Evolutionary conservation across 2,888 invertebrate genomes (phyloP), one percentile per base, ranked within the genome.

Genomic region (Danaus chrysippus): DNA sequence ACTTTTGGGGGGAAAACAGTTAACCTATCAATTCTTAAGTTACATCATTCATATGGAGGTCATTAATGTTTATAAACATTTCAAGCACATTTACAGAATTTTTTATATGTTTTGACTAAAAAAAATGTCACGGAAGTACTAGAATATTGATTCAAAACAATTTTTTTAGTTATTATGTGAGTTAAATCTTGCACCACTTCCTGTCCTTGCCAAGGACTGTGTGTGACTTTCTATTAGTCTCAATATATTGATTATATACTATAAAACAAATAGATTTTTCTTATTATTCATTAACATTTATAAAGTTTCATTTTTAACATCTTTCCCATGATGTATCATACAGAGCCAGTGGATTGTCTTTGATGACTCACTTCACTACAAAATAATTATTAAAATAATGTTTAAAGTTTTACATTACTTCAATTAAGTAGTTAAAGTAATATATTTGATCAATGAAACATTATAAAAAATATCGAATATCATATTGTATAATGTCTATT

Each of bases 31-130:
- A 74, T 75, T 69, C 72, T 70, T 73, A 77, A 83, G 82, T 88
- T 88, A 87, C 87, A 88, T 89, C 86, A 87, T 72, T 79, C 67
- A 68, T 77, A 77, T 78, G 79, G 89, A 87, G 89, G 90, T 88
- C 88, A 87, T 71, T 78, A 73, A 70, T 91, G 90, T 91, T 90
- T 83, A 89, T 89, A 84, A 91, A 91, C 90, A 91, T 73, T 77
- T 79, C 73, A 74, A 72, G 70, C 73, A 76, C 70, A 77, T 78
- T 79, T 78, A 68, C 64, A 55, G 63, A 64, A 64, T 68, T 70
- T 71, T 54, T 49, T 9, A 17, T 49, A n/a, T 17, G 3, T 54
- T 23, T 44, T 42, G 53, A 10, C 44, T 13, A 17, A 53, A 56
- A 34, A 23, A 34, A 49, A 49, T 17, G 17, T 1, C 0, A 9